Percentiles rank a stretch among this genome's conserved stretches.
Conservation (phyloP, 1,140 invertebrate genomes). For the Aphis gossypii region DNA sequence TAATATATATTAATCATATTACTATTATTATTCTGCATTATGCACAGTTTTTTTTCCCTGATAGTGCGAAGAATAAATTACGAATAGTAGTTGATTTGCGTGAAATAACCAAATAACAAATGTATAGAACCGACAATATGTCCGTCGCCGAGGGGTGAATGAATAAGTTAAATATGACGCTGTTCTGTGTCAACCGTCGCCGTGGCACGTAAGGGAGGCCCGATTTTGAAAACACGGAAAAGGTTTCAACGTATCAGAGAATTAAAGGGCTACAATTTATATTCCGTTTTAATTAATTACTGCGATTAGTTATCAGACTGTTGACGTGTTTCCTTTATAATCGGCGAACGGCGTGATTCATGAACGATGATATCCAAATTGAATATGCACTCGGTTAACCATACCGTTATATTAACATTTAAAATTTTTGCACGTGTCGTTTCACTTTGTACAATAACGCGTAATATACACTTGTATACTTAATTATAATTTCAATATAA, state of each 20-base stretch:
- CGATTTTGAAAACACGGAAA: slow-evolving; percentile 43
- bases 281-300: slow-evolving; percentile 44
- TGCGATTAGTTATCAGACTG: slow-evolving; percentile 33
- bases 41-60: background rate
- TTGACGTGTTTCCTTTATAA: slow-evolving; percentile 34
- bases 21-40: slow-evolving; percentile 11
- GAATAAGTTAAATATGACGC: slow-evolving; percentile 21
- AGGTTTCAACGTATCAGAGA: slow-evolving; percentile 44
- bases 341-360: background rate
- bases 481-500: background rate
- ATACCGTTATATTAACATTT: background rate
- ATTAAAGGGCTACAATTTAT: slow-evolving; percentile 22
- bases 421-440: background rate
- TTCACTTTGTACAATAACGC: background rate
- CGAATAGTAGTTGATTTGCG: background rate
- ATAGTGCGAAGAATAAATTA: slow-evolving; percentile 14
- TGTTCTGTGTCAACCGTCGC: background rate
- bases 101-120: slow-evolving; percentile 28
- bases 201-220: background rate
- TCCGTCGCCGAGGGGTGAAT: slow-evolving; percentile 2
- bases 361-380: background rate
- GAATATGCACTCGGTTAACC: slow-evolving; percentile 6
- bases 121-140: background rate
- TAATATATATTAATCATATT: background rate
- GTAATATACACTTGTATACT: background rate